Conservation (phyloP, 2,113 vertebrate genomes). For the Euleptes europaea region DNA sequence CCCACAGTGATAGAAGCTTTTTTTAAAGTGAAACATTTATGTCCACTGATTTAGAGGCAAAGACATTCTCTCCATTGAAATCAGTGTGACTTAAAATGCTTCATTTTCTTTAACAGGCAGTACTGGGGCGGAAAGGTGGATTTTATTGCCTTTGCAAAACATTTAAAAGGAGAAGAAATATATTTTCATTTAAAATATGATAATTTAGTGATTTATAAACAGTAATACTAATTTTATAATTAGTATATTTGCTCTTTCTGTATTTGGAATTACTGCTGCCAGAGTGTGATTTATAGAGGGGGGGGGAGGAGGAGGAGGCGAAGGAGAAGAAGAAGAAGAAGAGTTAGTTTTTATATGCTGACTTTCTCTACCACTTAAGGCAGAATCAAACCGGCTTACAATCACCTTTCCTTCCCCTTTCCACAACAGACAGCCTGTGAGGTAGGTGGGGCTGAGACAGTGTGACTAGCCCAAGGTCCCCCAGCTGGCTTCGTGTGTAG, state of each 20-base stretch:
- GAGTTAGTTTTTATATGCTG: too few species aligned
- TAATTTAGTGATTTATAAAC: neutral
- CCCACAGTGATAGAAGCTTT: constrained; percentile 7
- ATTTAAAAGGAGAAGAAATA: neutral
- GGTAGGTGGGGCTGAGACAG: too few species aligned
- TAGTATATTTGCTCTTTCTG: neutral
- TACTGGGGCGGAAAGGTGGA: neutral
- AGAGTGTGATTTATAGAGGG: neutral
- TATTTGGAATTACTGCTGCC: neutral
- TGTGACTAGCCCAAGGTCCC: too few species aligned
- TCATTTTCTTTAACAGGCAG: neutral
- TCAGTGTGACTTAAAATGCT: neutral
- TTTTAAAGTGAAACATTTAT: neutral
- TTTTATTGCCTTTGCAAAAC: neutral
- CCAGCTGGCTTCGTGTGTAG: too few species aligned
- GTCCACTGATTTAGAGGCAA: neutral
- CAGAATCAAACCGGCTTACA: too few species aligned
- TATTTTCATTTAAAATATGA: neutral
- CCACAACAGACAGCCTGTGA: too few species aligned
- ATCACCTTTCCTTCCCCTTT: too few species aligned
- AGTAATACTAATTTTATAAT: neutral
- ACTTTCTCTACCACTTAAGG: too few species aligned
- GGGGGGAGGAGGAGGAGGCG: too few species aligned
- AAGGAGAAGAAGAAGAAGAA: too few species aligned
- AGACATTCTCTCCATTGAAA: neutral